phyloP scores from a whole-genome alignment of 2,113 vertebrate species.

The Thunnus thynnus region DNA sequence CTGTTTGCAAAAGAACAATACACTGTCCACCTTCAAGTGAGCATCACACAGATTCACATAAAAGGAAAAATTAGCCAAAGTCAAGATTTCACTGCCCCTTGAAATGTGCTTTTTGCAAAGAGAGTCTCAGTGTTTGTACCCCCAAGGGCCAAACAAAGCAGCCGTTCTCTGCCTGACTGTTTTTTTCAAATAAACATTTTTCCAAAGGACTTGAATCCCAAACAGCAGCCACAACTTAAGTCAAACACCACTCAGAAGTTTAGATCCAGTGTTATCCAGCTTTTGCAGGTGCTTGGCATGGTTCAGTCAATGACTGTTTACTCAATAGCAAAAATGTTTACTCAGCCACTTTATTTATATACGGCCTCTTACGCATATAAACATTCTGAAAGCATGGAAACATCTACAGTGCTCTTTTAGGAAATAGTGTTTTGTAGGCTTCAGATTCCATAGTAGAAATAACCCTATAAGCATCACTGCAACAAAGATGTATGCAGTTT shows the following conservation, averaged over 20 bases:
- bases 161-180: constrained; percentile 59
- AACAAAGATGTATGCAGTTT: background rate
- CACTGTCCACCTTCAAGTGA: constrained; percentile 53
- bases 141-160: constrained; percentile 63
- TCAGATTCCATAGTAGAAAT: constrained; percentile 51
- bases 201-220: constrained; percentile 78
- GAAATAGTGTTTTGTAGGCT: constrained; percentile 44
- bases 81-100: constrained; percentile 51
- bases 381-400: constrained; percentile 67
- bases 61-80: constrained; percentile 51
- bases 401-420: constrained; percentile 39
- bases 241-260: constrained; percentile 76
- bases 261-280: constrained; percentile 59
- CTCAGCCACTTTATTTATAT: constrained; percentile 69
- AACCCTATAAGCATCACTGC: constrained; percentile 26
- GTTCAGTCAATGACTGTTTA: constrained; percentile 74
- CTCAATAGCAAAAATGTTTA: constrained; percentile 73
- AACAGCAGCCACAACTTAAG: constrained; percentile 77
- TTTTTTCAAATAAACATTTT: constrained; percentile 80
- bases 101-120: constrained; percentile 64
- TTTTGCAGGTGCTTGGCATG: constrained; percentile 78
- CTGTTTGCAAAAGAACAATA: constrained; percentile 49
- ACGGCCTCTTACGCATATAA: constrained; percentile 58
- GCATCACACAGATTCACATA: constrained; percentile 25
- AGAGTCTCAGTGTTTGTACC: constrained; percentile 56